These are phyloP conservation scores for Brachyptera risi DNA, from an alignment of 2,888 invertebrate genomes.

Conservation along the genomic window DNA sequence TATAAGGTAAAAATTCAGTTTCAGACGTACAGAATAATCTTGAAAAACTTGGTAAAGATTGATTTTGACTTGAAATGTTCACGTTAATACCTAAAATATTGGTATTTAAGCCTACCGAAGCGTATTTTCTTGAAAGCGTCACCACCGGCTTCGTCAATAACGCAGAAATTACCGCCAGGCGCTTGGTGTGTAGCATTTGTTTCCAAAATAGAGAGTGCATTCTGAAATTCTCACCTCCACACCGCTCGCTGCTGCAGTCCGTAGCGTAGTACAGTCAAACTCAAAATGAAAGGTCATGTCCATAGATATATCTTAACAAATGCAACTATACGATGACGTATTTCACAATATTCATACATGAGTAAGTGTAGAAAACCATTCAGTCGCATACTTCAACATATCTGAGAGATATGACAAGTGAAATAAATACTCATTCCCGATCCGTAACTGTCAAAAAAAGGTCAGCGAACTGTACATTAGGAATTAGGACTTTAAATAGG, in stretches of 20 bases:
- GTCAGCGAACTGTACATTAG: no score
- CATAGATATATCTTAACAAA: no score
- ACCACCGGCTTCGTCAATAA: slow-evolving; percentile 8
- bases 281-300: not conserved
- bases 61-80: no score
- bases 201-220: slow-evolving; percentile 1
- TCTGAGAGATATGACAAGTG: no score
- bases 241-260: not conserved
- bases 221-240: slow-evolving; percentile 1
- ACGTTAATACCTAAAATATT: not conserved
- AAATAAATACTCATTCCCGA: no score
- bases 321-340: no score
- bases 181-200: not conserved
- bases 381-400: no score
- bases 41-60: not conserved
- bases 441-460: no score
- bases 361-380: no score
- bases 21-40: not conserved
- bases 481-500: no score
- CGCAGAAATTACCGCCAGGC: slow-evolving; percentile 17
- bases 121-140: slow-evolving; percentile 3
- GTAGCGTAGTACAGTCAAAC: not conserved
- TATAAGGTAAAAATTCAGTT: not conserved
- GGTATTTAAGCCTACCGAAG: not conserved
- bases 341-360: no score